Conservation (phyloP, 2,888 invertebrate species). For the Volucella bombylans region DNA sequence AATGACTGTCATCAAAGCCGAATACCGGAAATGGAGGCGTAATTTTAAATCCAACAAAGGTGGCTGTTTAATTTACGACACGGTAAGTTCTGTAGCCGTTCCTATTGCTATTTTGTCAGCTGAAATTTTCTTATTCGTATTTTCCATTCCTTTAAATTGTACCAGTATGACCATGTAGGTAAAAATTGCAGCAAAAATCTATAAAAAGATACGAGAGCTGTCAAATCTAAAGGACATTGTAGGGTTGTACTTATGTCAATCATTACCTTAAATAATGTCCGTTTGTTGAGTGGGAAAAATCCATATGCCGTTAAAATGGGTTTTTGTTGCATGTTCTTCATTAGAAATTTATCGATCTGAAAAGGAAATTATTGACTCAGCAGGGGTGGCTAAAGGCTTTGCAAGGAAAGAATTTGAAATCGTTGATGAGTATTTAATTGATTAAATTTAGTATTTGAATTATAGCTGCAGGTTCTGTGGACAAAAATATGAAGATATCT, state of each 20-base stretch:
- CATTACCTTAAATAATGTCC: slow-evolving; percentile 78
- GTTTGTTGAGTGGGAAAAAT: slow-evolving; percentile 79
- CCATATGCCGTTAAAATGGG: slow-evolving; percentile 80
- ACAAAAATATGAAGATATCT: too few species aligned
- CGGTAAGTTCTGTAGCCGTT: slow-evolving; percentile 84
- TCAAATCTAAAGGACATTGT: not conserved
- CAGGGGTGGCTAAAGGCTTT: not conserved
- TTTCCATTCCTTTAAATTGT: slow-evolving; percentile 80
- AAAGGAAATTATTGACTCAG: slow-evolving; percentile 1
- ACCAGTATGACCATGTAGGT: slow-evolving; percentile 80
- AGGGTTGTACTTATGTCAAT: not conserved
- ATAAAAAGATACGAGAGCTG: slow-evolving; percentile 10
- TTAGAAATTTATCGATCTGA: slow-evolving; percentile 79
- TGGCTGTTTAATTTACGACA: slow-evolving; percentile 87
- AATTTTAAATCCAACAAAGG: slow-evolving; percentile 88
- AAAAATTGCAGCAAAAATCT: slow-evolving; percentile 79
- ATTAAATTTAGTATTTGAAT: too few species aligned
- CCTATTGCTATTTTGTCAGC: not conserved
- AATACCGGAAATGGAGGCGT: slow-evolving; percentile 99
- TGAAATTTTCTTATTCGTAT: slow-evolving; percentile 75
- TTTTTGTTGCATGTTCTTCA: slow-evolving; percentile 78
- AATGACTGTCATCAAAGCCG: slow-evolving; percentile 97
- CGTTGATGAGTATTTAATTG: too few species aligned
- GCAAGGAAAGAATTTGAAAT: too few species aligned
- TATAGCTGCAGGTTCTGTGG: too few species aligned